Base-by-base conservation (phyloP, 2,888 invertebrate species). In the Ferrisia virgata region DNA sequence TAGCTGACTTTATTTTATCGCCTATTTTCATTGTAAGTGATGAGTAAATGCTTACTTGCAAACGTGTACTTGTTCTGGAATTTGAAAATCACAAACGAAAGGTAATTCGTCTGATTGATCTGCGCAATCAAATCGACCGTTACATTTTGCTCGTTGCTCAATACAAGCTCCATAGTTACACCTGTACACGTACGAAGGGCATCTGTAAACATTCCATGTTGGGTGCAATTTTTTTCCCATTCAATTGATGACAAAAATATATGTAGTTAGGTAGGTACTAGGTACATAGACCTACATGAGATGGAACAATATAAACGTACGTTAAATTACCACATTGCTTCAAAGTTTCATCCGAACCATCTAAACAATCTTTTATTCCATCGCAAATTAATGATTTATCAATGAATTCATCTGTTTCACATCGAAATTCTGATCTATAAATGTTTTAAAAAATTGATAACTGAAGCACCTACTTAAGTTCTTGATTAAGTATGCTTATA, bases 341-440 rank as follows among this genome's bases (percentile, higher is more conserved):
- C 22, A 13, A 15, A n/a, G 64, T 64, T 64, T 82, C 82, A 25
- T 82, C 82, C 33, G 82, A 82, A 39, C 64, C 39, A 58, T 82
- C 82, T 13, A 39, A 6, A 15, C 82, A 82, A 25, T 82, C 64
- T 25, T 5, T 15, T 0, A 82, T 36, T 28, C 82, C 82, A 85
- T 87, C 87, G 85, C 87, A 87, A 22, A 86, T 79, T n/a, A 85
- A 82, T 31, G 84, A 85, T 58, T 82, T 78, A 58, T 86, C 86
- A 80, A 87, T 86, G 79, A 87, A 87, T 43, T 86, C 86, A 1
- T 87, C 87, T 33, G 86, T 87, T 18, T 85, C 85, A 84, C 88
- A 88, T 53, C 85, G 86, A 84, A 87, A 88, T 79, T 87, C 86
- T 9, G 72, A 84, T 25, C 84, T 83, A 22, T n/a, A 58, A 25